Base-by-base conservation (phyloP, 1,140 invertebrate genomes). In the Varroa destructor region DNA sequence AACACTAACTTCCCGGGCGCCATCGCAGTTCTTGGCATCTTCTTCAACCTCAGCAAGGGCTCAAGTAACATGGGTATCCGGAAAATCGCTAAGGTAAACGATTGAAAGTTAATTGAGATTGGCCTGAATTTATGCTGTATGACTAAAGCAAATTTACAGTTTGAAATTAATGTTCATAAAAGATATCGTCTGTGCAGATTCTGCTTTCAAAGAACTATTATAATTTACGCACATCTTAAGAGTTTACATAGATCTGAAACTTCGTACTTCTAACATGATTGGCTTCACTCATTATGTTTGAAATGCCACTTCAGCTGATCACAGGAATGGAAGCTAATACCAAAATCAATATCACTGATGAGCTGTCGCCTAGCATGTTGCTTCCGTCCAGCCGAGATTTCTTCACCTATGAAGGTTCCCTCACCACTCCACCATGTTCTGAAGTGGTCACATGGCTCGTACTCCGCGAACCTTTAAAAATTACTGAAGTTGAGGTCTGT, bases 381-480 rank as follows among this genome's bases (percentile, higher is more conserved):
- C n/a, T 70, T 6, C 25, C 25, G 8, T 14, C 40, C 36, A 72
- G 43, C n/a, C 4, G 2, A n/a, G 6, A 84, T 64, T 91, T 84
- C 77, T 89, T 84, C 76, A 80, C 84, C 1, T 90, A 90, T 76
- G 75, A 83, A 3, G 88, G 88, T 1, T 89, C 87, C 0, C 78
- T 90, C 55, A 90, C 88, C 1, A 89, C 88, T 4, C 88, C 88
- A 1, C 80, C 78, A 0, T 90, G 88, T 74, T 82, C 83, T 56
- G 87, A 89, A 77, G 81, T 83, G 37, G 87, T 90, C 1, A 82
- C 83, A 1, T 90, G 88, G 88, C 87, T 86, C 5, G 81, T 90
- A 1, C 82, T 89, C 71, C 81, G 83, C 0, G 79, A 84, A 55
- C 83, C 83, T 56, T 77, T 85, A 40, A 80, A 81, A 0, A 82